Percentiles rank a stretch among this genome's conserved stretches.
Conservation (phyloP, 2,888 invertebrate species). For the Yponomeuta malinellus region DNA sequence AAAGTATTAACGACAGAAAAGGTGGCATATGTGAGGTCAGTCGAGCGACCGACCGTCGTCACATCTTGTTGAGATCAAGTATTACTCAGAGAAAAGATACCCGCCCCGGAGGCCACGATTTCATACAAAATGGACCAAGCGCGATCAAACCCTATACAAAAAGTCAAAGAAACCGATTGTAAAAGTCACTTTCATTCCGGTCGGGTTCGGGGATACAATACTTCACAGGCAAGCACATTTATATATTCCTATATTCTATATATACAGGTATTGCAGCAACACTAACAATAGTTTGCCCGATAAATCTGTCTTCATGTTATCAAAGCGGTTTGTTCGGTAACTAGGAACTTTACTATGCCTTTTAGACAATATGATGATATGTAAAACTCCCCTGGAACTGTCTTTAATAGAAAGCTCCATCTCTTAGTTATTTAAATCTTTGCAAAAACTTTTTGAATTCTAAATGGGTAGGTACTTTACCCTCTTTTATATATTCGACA, state of each 20-base stretch:
- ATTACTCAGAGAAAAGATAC: neutral
- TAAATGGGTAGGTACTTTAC: neutral
- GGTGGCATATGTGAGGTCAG: slow-evolving; percentile 58
- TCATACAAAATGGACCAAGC: neutral
- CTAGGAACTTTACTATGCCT: neutral
- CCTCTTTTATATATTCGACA: neutral
- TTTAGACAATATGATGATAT: neutral
- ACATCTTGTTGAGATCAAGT: slow-evolving; percentile 36
- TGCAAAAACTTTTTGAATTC: neutral
- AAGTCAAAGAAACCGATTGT: slow-evolving; percentile 1
- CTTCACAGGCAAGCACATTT: neutral
- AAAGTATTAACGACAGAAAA: slow-evolving; percentile 54
- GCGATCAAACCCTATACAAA: neutral
- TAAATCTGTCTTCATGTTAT: neutral
- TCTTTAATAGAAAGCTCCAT: neutral
- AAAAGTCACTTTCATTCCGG: neutral
- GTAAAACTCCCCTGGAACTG: neutral
- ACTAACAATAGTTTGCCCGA: neutral
- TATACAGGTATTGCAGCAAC: neutral
- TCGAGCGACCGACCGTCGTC: slow-evolving; percentile 48
- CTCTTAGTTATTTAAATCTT: neutral
- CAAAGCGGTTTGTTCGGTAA: neutral
- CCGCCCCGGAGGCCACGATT: neutral
- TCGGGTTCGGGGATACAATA: neutral
- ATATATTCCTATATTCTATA: neutral